These are phyloP conservation scores for Lerista edwardsae DNA, from an alignment of 2,797 vertebrate species.

Conservation along the genomic window DNA sequence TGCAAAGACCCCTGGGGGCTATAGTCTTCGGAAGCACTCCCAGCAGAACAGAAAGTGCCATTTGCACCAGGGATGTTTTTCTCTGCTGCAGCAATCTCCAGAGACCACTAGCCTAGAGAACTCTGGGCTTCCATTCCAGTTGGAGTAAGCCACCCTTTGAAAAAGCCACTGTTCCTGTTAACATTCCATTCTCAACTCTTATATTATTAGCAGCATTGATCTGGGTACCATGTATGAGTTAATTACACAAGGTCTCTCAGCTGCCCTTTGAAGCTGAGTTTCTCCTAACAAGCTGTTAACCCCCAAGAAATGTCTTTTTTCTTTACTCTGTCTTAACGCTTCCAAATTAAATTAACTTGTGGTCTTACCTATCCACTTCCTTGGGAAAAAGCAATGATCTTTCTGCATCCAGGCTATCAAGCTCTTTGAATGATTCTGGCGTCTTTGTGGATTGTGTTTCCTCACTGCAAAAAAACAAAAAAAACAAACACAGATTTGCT, in stretches of 20 bases:
- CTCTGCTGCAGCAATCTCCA: too few relatives aligned
- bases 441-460: conserved; percentile 72
- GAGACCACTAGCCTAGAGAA: too few relatives aligned
- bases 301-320: background rate
- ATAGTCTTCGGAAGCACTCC: too few relatives aligned
- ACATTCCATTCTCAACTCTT: background rate
- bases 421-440: conserved; percentile 80
- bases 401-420: conserved; percentile 87
- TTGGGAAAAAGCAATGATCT: conserved; percentile 80
- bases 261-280: background rate
- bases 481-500: too few relatives aligned
- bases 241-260: background rate
- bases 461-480: conserved; percentile 79
- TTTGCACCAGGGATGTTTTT: too few relatives aligned
- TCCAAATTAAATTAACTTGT: background rate
- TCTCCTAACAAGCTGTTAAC: background rate
- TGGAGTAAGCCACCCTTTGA: background rate
- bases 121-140: background rate
- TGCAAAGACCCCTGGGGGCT: too few relatives aligned
- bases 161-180: background rate
- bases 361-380: conserved; percentile 78
- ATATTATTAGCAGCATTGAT: background rate
- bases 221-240: background rate
- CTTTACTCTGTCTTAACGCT: background rate
- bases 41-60: too few relatives aligned